Base-by-base conservation (phyloP, 2,797 vertebrate species). In the Gymnopithys bicolor region DNA sequence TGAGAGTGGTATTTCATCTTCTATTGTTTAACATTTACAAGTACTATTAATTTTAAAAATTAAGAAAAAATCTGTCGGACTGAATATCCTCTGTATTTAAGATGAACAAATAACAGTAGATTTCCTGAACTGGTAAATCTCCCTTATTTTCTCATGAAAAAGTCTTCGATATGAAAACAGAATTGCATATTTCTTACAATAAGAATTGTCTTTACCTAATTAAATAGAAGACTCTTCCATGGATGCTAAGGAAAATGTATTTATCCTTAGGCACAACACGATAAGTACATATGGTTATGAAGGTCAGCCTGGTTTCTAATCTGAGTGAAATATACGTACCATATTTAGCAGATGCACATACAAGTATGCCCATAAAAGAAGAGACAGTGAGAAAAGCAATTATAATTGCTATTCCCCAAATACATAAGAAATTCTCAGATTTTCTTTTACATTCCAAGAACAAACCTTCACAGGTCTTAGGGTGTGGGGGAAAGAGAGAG, bases 301-400 rank as follows among this genome's bases (percentile, higher is more conserved):
- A 94, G 94, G 89, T 95, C 93, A 96, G 68, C n/a, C 82, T 89
- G 64, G 39, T 93, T 95, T 95, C 80, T 59, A 82, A 87, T 94
- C 91, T 93, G 51, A 92, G 68, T 92, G 67, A 92, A 93, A 92
- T 91, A 64, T 35, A 70, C 5, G 41, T 41, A 37, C 85, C 91
- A 81, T 69, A 78, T 95, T 95, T 94, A 95, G 94, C 95, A 94
- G 71, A 70, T 19, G n/a, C 24, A 33, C 4, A 0, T 52, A 76
- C 68, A 77, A 95, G 60, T 84, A 59, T 91, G 64, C 84, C 74
- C 84, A 88, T 92, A 88, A 43, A 93, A 95, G 87, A 91, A 62
- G 48, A 93, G 81, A 83, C 75, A 94, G 75, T 95, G 94, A 96
- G 94, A 92, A 92, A 96, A 95, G 55, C 87, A 93, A 94, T 96